These are phyloP conservation scores for Babyrousa celebensis DNA, from an alignment of 2,797 vertebrate species.

Conservation along the genomic window DNA sequence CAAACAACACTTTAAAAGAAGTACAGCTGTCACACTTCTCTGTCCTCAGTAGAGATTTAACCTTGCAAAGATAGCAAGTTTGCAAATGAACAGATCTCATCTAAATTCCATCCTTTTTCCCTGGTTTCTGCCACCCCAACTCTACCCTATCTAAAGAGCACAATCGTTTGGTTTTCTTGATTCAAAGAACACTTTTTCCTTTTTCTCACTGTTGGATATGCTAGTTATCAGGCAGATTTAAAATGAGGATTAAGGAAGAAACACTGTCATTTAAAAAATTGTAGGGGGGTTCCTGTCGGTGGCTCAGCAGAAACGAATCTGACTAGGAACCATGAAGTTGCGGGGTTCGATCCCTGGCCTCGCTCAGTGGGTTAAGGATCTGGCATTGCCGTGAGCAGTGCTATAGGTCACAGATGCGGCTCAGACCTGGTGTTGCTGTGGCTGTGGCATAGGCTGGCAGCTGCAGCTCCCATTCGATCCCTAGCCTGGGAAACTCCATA, in stretches of 20 bases:
- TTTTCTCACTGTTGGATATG: neutral
- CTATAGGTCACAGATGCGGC: no score
- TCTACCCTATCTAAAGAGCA: neutral
- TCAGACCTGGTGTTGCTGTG: no score
- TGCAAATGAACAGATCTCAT: constrained; percentile 72
- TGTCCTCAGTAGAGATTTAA: constrained; percentile 38
- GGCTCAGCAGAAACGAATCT: no score
- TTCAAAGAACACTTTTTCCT: neutral
- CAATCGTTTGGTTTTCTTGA: neutral
- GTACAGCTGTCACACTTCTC: constrained; percentile 65
- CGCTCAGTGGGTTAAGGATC: no score
- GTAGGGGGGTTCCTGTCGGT: neutral
- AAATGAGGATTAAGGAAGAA: neutral
- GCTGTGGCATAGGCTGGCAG: no score
- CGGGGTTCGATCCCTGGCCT: no score
- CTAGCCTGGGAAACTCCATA: no score
- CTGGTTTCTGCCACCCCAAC: neutral
- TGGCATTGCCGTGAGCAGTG: no score
- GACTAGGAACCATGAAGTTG: no score
- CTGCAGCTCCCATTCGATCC: no score
- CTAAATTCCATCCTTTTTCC: constrained; percentile 22
- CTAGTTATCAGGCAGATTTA: neutral
- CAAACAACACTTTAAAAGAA: constrained; percentile 55
- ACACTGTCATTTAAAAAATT: neutral
- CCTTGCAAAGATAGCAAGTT: constrained; percentile 64